Base-by-base conservation (phyloP, 2,797 vertebrate genomes). In the Acanthurus tractus region DNA sequence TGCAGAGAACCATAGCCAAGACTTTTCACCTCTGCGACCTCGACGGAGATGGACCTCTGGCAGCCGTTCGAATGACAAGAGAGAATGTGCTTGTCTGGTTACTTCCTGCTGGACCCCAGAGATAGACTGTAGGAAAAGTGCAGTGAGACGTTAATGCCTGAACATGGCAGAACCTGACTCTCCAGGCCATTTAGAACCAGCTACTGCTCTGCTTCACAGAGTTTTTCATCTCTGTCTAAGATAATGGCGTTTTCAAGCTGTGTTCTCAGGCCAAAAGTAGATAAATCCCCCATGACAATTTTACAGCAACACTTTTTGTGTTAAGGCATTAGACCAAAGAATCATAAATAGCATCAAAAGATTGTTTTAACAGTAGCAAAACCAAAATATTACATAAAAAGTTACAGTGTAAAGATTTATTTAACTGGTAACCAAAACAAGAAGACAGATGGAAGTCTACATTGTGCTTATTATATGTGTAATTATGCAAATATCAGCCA, bases 61-160 rank as follows among this genome's bases (percentile, higher is more conserved):
- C 95, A 98, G 96, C 85, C 95, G 96, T 87, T 97, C 98, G 84
- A 99, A 95, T 55, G 97, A 97, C 93, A 99, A 93, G 91, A 99
- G 98, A 42, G 98, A 96, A 82, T 96, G 95, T 13, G 97, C 96
- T 92, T 99, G 97, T 92, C 98, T 95, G 67, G 93, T 95, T 90
- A 98, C 97, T 94, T 99, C 97, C 92, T 99, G 98, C 91, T 99
- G 98, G 76, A 99, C 97, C 91, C 97, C 98, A 85, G 97, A 99
- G 94, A 98, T 96, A 78, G 97, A 96, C 98, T 99, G 96, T 82
- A 84, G 86, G 87, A 81, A 82, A 82, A 89, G 90, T 92, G 89
- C 92, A 94, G 86, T 91, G 90, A 93, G 88, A 92, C 86, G 90
- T 93, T 92, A 94, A 94, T 63, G 70, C 72, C 74, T 87, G 84